Base-by-base conservation (phyloP, 2,797 vertebrate genomes). In the Cirrhinus molitorella region DNA sequence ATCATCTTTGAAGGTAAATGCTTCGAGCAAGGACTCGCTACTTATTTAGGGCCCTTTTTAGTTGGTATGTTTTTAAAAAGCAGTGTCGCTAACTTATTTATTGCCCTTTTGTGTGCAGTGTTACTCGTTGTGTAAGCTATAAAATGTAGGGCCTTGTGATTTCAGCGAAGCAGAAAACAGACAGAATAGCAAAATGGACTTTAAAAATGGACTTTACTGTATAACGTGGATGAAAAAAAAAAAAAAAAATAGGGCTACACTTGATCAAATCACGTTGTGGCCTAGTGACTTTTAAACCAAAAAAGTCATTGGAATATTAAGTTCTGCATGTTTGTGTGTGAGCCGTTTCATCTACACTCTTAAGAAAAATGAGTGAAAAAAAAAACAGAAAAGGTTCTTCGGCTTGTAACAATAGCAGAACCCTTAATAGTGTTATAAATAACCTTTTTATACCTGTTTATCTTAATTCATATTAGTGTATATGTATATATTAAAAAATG, bases 1-100 rank as follows among this genome's bases (percentile, higher is more conserved):
- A 65, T 76, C 31, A 34, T 65, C 23, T 68, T 83, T 81, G 68
- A 75, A 68, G 72, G 72, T n/a, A 83, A 83, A 83, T 16, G 81
- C 47, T 75, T 83, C 12, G 47, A 83, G 68, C 68, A 81, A 73
- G 68, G 80, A 73, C 68, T 73, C 11, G 19, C 80, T 49, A 34
- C 21, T 37, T 61, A 25, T 81, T 47, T 51, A 34, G 13, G 28
- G 40, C 3, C 19, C 43, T 37, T 45, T 49, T 59, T 47, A 43
- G 51, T 45, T 70, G 37, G 31, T 71, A 71, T 59, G 67, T 47
- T 80, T 70, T 37, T 57, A 49, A 66, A 65, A 80, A 28, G 21
- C 25, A 4, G 3, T 47, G 25, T n/a, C n/a, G 67, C 79, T 34
- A 21, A 14, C 7, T 59, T 71, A 71, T 81, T 72, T 81, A 81